phyloP scores from a whole-genome alignment of 2,113 vertebrate genomes.

The Psephotus haematonotus region DNA sequence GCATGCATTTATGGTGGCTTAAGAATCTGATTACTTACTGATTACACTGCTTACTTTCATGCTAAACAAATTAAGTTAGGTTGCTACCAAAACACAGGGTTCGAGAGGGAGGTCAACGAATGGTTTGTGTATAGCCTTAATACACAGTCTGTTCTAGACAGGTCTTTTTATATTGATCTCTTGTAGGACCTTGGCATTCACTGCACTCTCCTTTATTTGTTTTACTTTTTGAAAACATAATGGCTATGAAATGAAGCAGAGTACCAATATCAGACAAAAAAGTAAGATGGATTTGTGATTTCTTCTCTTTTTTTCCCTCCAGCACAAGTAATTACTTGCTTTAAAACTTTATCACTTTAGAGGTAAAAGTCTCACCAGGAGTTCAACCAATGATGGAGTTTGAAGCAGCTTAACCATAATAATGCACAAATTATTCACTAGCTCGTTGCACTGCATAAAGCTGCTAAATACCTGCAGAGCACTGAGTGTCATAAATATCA shows the following conservation, averaged over 20 bases:
- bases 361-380: not conserved
- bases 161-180: not conserved
- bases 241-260: slow-evolving; percentile 6
- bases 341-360: not conserved
- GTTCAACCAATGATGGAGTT: not conserved
- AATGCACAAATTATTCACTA: not conserved
- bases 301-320: not conserved
- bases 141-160: not conserved
- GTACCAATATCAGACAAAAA: not conserved
- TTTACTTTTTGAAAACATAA: not conserved
- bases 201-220: not conserved
- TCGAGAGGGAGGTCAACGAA: not conserved
- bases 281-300: not conserved
- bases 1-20: not conserved
- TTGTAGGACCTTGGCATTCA: not conserved
- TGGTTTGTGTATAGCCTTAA: not conserved
- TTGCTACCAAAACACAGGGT: not conserved
- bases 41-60: not conserved
- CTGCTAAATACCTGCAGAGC: not conserved
- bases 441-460: not conserved
- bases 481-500: not conserved
- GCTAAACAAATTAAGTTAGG: not conserved
- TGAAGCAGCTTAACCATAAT: not conserved
- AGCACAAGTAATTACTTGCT: not conserved
- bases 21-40: not conserved